These are phyloP conservation scores for Psephotus haematonotus DNA, from an alignment of 2,113 vertebrate species.

Conservation along the genomic window DNA sequence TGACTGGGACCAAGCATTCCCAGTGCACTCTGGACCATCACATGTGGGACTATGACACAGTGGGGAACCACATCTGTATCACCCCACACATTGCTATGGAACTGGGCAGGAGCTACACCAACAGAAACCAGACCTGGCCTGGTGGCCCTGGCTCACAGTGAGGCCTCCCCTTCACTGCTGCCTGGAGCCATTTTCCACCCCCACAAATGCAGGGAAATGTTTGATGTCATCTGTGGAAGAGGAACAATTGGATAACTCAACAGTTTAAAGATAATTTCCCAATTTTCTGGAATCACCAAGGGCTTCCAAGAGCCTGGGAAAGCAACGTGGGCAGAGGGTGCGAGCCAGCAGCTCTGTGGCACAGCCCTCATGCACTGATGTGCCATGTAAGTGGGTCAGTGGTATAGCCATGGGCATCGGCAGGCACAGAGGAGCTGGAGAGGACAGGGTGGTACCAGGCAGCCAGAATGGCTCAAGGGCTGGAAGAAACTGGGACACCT, in stretches of 20 bases:
- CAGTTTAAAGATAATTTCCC: neutral
- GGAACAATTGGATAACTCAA: neutral
- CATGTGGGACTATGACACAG: accelerated
- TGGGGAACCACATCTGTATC: neutral
- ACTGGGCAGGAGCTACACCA: neutral
- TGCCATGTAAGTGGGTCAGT: constrained; percentile 39
- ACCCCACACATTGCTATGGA: neutral
- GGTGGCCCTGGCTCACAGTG: accelerated
- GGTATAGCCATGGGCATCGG: constrained; percentile 21
- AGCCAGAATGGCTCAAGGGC: constrained; percentile 27
- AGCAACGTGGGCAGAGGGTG: neutral
- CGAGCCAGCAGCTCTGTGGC: neutral
- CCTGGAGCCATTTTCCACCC: neutral
- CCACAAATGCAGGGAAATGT: neutral
- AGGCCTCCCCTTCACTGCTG: neutral
- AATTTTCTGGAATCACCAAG: neutral
- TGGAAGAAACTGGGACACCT: constrained; percentile 43
- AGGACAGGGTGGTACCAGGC: neutral
- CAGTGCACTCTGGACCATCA: neutral
- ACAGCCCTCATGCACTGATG: accelerated
- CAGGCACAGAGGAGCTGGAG: neutral
- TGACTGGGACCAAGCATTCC: neutral
- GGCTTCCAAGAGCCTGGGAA: neutral
- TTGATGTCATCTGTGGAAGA: neutral
- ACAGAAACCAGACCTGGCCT: constrained; percentile 1